Percentiles rank a stretch among this genome's conserved stretches.
Conservation (phyloP, 2,888 invertebrate species). For the Yponomeuta sedellus region DNA sequence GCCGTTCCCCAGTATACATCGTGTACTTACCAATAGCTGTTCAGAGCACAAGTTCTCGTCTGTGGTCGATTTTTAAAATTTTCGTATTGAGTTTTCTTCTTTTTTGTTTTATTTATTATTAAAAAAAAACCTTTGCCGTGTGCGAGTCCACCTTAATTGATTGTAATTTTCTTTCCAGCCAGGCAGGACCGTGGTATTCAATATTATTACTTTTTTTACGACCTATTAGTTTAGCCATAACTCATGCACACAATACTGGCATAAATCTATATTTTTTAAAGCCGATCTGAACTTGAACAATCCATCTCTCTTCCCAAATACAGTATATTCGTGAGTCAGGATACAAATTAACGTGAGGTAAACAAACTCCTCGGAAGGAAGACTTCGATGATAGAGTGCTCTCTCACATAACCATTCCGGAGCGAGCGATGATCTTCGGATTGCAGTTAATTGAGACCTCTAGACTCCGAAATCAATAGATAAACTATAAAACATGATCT, state of each 20-base stretch:
- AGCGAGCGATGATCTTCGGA: constrained; percentile 58
- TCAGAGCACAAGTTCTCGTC: constrained; percentile 5
- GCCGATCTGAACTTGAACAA: background rate
- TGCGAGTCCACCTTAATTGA: background rate
- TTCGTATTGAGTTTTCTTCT: background rate
- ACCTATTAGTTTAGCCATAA: background rate
- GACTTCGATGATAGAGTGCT: constrained; percentile 50
- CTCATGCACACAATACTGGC: background rate
- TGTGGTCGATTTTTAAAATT: constrained; percentile 7
- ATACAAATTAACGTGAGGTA: constrained; percentile 17
- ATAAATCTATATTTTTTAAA: background rate
- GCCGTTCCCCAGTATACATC: constrained; percentile 29
- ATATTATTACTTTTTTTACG: background rate
- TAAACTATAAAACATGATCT: constrained; percentile 67
- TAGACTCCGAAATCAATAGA: constrained; percentile 66
- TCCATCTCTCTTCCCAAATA: constrained; percentile 2
- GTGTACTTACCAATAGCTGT: constrained; percentile 21
- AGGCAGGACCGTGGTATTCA: background rate
- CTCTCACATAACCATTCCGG: constrained; percentile 54
- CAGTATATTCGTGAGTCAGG: constrained; percentile 3
- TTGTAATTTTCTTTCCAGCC: background rate
- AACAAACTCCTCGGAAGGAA: constrained; percentile 29
- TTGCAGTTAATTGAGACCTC: constrained; percentile 61
- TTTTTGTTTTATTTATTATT: constrained; percentile 2
- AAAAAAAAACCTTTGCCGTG: background rate